Conservation (phyloP, 2,888 invertebrate species). For the Gnatocerus cornutus region DNA sequence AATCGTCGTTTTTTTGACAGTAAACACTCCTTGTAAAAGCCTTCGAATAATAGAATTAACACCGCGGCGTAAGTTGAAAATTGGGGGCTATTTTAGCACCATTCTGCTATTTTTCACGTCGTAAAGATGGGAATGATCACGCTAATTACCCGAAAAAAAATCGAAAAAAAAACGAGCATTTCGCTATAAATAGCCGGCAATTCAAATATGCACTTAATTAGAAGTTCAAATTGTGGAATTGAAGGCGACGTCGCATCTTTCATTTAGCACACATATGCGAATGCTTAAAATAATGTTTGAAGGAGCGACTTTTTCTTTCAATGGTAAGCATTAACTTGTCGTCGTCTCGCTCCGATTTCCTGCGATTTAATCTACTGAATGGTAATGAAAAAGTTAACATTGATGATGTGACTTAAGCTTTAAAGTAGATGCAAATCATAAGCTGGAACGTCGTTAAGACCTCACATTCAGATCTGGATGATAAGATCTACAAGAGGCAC, state of each 20-base stretch:
- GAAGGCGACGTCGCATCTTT: not conserved
- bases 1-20: conserved; percentile 21
- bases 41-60: conserved; percentile 38
- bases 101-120: conserved; percentile 34
- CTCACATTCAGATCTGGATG: conserved; percentile 39
- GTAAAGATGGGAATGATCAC: conserved; percentile 12
- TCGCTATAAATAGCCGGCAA: conserved; percentile 6
- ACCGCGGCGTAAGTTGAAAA: conserved; percentile 17
- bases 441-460: conserved; percentile 44
- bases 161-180: not conserved
- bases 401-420: conserved; percentile 43
- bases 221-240: conserved; percentile 10
- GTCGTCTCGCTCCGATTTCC: conserved; percentile 17
- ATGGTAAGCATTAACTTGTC: conserved; percentile 27
- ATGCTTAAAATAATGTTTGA: conserved; percentile 14
- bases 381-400: conserved; percentile 38
- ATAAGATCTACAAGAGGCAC: conserved; percentile 44
- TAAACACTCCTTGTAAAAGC: conserved; percentile 35
- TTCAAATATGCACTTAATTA: conserved; percentile 32
- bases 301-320: conserved; percentile 15
- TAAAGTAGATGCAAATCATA: conserved; percentile 45
- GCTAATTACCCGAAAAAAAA: conserved; percentile 26
- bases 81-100: conserved; percentile 39
- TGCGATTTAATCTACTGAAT: conserved; percentile 37
- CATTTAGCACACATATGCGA: conserved; percentile 33